Conservation (phyloP, 2,113 vertebrate species). For the Trinectes maculatus region DNA sequence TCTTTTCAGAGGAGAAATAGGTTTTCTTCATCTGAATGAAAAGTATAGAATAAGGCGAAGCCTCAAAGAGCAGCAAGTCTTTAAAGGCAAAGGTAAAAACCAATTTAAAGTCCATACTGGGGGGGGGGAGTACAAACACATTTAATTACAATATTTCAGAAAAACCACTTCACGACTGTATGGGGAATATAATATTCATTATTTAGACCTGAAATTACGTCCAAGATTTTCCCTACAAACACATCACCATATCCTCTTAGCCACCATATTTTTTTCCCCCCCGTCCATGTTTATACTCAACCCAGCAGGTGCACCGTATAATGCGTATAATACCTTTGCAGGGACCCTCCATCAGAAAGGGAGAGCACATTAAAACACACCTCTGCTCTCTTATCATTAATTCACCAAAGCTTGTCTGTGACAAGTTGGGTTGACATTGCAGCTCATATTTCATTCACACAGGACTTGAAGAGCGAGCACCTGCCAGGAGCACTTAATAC, state of each 20-base stretch:
- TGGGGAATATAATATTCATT: constrained; percentile 25
- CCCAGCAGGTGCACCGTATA: constrained; percentile 62
- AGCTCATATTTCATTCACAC: constrained; percentile 78
- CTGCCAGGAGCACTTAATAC: constrained; percentile 72
- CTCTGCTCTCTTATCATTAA: constrained; percentile 76
- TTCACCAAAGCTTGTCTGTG: constrained; percentile 77
- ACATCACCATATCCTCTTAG: constrained; percentile 44
- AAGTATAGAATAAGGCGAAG: constrained; percentile 55
- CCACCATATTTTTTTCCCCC: constrained; percentile 10
- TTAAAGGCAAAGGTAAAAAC: constrained; percentile 42
- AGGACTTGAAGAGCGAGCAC: constrained; percentile 60
- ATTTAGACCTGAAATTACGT: constrained; percentile 26
- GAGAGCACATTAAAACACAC: constrained; percentile 72
- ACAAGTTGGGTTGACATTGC: constrained; percentile 80
- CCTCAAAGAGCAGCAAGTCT: constrained; percentile 52
- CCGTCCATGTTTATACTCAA: constrained; percentile 52
- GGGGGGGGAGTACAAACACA: constrained; percentile 51
- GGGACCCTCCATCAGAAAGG: constrained; percentile 65
- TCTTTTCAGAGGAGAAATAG: constrained; percentile 74
- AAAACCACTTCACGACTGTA: constrained; percentile 20
- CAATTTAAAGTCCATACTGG: constrained; percentile 64
- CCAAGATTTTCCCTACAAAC: constrained; percentile 25
- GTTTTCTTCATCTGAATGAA: constrained; percentile 71
- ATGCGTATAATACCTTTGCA: constrained; percentile 59
- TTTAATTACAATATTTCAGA: constrained; percentile 46